phyloP scores from a whole-genome alignment of 2,888 invertebrate species.

The Drosophila testacea region DNA sequence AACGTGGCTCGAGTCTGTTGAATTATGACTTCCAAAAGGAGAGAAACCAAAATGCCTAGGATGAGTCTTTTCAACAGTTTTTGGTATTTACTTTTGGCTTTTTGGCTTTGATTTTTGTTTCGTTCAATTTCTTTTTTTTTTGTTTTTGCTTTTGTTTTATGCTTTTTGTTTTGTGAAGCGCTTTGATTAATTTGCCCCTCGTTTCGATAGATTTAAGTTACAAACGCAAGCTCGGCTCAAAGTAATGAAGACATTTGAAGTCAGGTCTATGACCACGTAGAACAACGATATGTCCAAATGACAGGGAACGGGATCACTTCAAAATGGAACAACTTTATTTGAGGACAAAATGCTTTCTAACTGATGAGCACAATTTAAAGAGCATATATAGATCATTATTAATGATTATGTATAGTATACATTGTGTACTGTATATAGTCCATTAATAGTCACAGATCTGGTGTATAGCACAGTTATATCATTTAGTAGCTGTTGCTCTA shows the following conservation, averaged over 20 bases:
- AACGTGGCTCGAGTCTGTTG: constrained; percentile 25
- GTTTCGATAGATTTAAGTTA: constrained; percentile 65
- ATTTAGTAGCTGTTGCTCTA: too few relatives aligned
- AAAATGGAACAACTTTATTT: constrained; percentile 4
- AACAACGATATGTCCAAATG: constrained; percentile 48
- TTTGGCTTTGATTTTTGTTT: constrained; percentile 12
- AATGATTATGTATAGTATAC: too few relatives aligned
- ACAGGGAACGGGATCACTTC: constrained; percentile 12
- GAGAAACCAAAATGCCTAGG: constrained; percentile 27
- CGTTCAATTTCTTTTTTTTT: constrained; percentile 20
- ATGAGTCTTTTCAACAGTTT: constrained; percentile 27
- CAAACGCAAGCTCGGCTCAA: constrained; percentile 48
- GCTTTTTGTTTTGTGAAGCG: constrained; percentile 36
- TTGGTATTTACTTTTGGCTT: constrained; percentile 23
- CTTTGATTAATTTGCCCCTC: constrained; percentile 70
- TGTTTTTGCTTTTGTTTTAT: constrained; percentile 18
- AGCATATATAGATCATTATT: not conserved
- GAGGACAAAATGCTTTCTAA: constrained; percentile 61
- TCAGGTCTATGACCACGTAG: constrained; percentile 45
- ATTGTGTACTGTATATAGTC: too few relatives aligned
- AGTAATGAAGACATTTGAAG: constrained; percentile 44
- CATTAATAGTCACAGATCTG: too few relatives aligned
- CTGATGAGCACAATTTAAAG: constrained; percentile 46
- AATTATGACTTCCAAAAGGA: constrained; percentile 33
- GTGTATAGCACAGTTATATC: too few relatives aligned